Evolutionary conservation across 2,797 vertebrate species (phyloP), one percentile per base, ranked within the genome.

Genomic region (Diplodus sargus): DNA sequence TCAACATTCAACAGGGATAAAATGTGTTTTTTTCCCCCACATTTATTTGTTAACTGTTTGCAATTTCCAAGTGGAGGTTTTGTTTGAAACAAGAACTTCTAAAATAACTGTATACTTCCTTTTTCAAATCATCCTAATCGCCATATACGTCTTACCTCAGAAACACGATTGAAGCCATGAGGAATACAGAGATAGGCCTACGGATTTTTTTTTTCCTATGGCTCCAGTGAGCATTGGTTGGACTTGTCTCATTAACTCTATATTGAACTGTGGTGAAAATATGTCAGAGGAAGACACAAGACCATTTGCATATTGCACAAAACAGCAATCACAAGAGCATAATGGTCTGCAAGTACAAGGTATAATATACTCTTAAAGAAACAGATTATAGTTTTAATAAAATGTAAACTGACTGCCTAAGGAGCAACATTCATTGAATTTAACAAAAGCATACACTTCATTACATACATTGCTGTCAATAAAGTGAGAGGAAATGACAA

Each of bases 241-340:
- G 76, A 60, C 70, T 63, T 49, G 81, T 79, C 64, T 85, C 81
- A 88, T 85, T 88, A 85, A 60, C 79, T 74, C 49, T 2, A 56
- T 77, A 84, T 78, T 85, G 81, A 81, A 79, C 15, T 61, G 66
- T 47, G 17, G 43, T 70, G 69, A 65, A 74, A 70, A 76, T 70
- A 18, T 57, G 20, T 64, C 56, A 51, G 30, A 51, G 7, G 30
- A 34, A 25, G 22, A 76, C 74, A 74, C 47, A 71, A 74, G 72
- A 0, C 22, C 51, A 59, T 63, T 57, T 51, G 23, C 10, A 65
- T 76, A 77, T 72, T 64, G 30, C 57, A 78, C 43, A 53, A 18
- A 62, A 54, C 0, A 51, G 9, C 39, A 57, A 39, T 48, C 53
- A 43, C 14, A 45, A 11, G 0, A 20, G 3, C n/a, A 52, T 47